Evolutionary conservation across 2,797 vertebrate species (phyloP).

Genomic region (Thripadectes ignobilis): DNA sequence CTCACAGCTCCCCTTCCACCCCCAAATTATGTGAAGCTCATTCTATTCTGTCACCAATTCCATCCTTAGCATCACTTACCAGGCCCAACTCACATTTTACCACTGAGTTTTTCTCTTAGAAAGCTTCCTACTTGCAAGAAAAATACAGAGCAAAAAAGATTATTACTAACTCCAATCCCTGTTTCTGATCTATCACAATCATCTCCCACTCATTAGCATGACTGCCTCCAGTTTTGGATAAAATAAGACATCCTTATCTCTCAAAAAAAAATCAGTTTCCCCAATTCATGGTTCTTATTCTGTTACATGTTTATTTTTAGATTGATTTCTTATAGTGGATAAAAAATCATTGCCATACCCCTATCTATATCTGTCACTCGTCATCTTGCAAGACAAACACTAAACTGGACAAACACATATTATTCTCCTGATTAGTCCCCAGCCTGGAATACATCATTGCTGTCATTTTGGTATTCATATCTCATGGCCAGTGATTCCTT

Average conservation of each 20-base stretch:
- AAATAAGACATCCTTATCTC: neutral
- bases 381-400: neutral
- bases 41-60: conserved; percentile 16
- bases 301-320: neutral
- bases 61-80: neutral
- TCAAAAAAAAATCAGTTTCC: neutral
- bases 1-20: neutral
- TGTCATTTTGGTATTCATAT: neutral
- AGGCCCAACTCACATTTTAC: neutral
- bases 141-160: neutral
- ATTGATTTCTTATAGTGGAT: neutral
- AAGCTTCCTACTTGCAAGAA: neutral
- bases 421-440: neutral
- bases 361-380: neutral
- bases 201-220: neutral
- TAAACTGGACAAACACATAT: neutral
- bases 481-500: neutral
- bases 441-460: neutral
- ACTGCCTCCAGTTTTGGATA: neutral
- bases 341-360: neutral
- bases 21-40: conserved; percentile 45
- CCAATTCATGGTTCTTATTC: neutral
- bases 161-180: neutral
- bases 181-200: conserved; percentile 24
- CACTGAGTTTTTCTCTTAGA: neutral